Conservation (phyloP, 1,140 invertebrate species). For the Microplitis mediator region DNA sequence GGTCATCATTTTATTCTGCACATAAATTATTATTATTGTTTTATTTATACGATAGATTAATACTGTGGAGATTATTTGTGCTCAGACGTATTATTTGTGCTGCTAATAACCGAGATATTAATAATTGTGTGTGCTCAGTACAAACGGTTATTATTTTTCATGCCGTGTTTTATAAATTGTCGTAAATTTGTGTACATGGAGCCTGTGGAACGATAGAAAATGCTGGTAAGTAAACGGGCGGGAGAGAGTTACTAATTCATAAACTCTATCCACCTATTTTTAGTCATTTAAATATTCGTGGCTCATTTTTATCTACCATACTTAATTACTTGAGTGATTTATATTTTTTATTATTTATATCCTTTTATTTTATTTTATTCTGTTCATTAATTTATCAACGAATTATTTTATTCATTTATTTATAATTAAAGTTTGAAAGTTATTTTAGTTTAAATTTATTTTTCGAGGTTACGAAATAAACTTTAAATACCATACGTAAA, state of each 20-base stretch:
- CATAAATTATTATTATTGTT: too few species aligned
- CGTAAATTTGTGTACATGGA: slow-evolving; percentile 30
- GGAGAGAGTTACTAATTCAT: slow-evolving; percentile 17
- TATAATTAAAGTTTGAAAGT: too few species aligned
- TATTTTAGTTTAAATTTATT: not conserved
- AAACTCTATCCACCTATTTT: not conserved
- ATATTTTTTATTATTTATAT: not conserved
- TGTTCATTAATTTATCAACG: not conserved
- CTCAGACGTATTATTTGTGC: too few species aligned
- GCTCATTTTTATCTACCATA: not conserved
- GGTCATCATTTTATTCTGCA: too few species aligned
- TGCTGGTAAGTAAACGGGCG: slow-evolving; percentile 34
- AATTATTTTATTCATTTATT: not conserved
- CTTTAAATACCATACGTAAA: not conserved
- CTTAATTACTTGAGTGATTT: not conserved
- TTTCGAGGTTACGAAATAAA: not conserved
- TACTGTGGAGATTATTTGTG: too few species aligned
- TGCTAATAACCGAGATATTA: too few species aligned
- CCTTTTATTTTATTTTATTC: not conserved
- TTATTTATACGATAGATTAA: too few species aligned
- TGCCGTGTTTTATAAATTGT: not conserved
- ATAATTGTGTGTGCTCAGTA: not conserved
- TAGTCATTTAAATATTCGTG: not conserved
- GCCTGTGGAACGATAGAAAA: slow-evolving; percentile 32
- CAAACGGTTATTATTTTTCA: not conserved